Percentiles rank a stretch among this genome's conserved stretches.
Conservation (phyloP, 2,797 vertebrate genomes). For the Takifugu rubripes region DNA sequence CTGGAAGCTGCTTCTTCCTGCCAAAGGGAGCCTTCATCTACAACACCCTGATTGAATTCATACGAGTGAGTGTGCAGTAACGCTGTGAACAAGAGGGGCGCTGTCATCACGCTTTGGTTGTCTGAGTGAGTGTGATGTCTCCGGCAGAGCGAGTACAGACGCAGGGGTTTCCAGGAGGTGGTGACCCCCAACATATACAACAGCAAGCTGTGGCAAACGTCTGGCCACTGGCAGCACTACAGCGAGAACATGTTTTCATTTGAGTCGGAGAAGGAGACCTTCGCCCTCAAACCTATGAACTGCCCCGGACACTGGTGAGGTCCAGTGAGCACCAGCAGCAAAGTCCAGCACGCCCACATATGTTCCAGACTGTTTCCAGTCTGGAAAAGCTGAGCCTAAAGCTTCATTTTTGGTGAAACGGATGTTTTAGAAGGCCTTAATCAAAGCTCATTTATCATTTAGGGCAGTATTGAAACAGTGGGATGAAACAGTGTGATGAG, state of each 20-base stretch:
- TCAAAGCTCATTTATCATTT: neutral
- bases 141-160: conserved; percentile 88
- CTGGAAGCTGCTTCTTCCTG: conserved; percentile 97
- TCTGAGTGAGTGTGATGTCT: conserved; percentile 1
- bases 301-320: conserved; percentile 95
- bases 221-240: conserved; percentile 98
- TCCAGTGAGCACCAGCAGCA: too few relatives aligned
- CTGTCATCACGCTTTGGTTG: neutral
- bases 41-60: conserved; percentile 89
- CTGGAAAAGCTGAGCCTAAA: too few relatives aligned
- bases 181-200: conserved; percentile 96
- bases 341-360: too few relatives aligned
- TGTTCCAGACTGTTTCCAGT: too few relatives aligned
- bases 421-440: conserved; percentile 13
- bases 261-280: conserved; percentile 94
- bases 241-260: conserved; percentile 99
- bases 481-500: neutral
- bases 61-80: conserved; percentile 82
- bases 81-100: neutral
- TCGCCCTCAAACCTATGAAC: conserved; percentile 98
- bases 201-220: conserved; percentile 96
- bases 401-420: conserved; percentile 14
- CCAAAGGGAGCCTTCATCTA: conserved; percentile 96
- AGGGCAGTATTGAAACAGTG: neutral
- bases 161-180: conserved; percentile 94